Evolutionary conservation across 1,140 invertebrate species (phyloP), one percentile per base, ranked within the genome.

Genomic region (Drosophila truncata): DNA sequence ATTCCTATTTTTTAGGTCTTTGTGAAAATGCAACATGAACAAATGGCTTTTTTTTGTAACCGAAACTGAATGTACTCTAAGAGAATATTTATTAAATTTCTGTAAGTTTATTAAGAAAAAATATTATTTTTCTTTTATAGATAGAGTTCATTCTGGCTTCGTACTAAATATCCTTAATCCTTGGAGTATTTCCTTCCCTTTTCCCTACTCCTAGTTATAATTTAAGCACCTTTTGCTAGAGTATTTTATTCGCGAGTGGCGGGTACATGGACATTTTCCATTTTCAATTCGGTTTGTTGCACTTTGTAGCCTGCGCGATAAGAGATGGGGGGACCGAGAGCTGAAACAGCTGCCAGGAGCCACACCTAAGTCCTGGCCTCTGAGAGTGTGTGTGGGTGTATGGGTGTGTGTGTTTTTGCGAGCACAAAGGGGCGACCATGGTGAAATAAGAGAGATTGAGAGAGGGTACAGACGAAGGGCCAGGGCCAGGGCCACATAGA

Each of bases 271-370:
- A 71, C 73, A 74, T 62, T 90, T 88, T 71, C 54, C 84, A 64
- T 69, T 90, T 85, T 69, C 62, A 79, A 80, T 85, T 85, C 85
- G 85, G 78, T 82, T 90, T 90, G 85, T 90, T 90, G 85, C 85
- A 90, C 85, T 90, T 90, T 88, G 83, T 65, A 81, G 78, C 70
- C 50, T 60, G 70, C 64, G 58, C 44, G 14, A 13, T 7, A 35
- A 20, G 23, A n/a, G 52, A 23, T n/a, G 35, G 44, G 18, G 29
- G 9, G 27, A 16, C 33, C 66, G 65, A 46, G 61, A 55, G 59
- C 63, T 78, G 47, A 60, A 90, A 79, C 84, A 90, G 84, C 84
- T 88, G 84, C 74, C 84, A 90, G 69, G 50, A 85, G 84, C 84
- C 85, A 88, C 84, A 88, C 84, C 84, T 88, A 88, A 88, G 81